These are phyloP conservation scores for Sebastes hopkinsi DNA, from an alignment of 2,797 vertebrate genomes.

Conservation along the genomic window DNA sequence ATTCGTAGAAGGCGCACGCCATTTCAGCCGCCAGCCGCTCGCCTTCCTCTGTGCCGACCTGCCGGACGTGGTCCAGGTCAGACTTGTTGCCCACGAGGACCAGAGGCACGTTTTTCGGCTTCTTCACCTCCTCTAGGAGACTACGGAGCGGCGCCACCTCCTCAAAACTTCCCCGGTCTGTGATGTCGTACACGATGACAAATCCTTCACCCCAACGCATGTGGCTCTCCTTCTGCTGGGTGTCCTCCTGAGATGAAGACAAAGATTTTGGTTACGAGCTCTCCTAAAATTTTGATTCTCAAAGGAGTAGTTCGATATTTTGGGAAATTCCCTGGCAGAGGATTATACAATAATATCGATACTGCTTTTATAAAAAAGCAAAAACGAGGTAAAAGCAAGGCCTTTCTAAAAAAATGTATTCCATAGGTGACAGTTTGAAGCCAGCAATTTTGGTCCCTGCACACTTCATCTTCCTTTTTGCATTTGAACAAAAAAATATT, in stretches of 20 bases:
- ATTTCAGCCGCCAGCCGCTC: constrained; percentile 95
- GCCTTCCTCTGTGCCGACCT: constrained; percentile 95
- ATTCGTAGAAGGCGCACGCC: constrained; percentile 96
- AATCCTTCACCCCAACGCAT: constrained; percentile 98
- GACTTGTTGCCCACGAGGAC: constrained; percentile 97
- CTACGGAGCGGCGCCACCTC: constrained; percentile 91
- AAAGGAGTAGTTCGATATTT: background rate
- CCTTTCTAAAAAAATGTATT: background rate
- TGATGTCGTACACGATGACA: constrained; percentile 97
- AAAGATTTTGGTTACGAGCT: background rate
- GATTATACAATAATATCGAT: too few species aligned
- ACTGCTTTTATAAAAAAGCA: too few species aligned
- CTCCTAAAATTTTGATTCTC: background rate
- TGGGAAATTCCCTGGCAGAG: background rate
- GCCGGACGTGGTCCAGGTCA: constrained; percentile 93
- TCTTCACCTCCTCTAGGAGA: constrained; percentile 94
- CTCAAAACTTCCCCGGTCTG: constrained; percentile 95
- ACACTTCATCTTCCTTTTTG: background rate
- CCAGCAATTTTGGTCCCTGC: background rate
- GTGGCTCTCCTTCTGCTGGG: constrained; percentile 93
- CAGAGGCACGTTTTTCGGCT: constrained; percentile 93
- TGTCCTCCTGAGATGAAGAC: constrained; percentile 86
- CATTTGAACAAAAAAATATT: background rate
- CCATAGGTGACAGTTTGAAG: background rate
- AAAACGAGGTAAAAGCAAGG: background rate